Evolutionary conservation across 1,140 invertebrate genomes (phyloP), one percentile per base, ranked within the genome.

Genomic region (Thaumatotibia leucotreta): DNA sequence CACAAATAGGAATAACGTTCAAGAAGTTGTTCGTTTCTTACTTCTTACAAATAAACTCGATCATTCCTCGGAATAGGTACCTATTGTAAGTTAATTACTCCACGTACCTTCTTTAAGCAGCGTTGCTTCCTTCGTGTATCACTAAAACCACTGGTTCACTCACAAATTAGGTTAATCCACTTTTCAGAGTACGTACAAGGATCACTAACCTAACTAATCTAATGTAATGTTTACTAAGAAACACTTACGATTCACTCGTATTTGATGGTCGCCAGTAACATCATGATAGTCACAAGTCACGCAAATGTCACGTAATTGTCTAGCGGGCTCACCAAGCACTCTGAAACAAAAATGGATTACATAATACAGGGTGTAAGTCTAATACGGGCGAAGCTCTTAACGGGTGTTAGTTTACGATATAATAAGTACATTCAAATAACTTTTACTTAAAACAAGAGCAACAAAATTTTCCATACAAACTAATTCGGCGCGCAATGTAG

Each of bases 231-330:
- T 58, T 58, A 27, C 52, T 17, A 29, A 27, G 52, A 58, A 58
- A 31, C 52, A 58, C 52, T 58, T 17, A 10, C 52, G 24, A 29
- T 58, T 69, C 73, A 75, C 68, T 75, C 64, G 69, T 71, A 73
- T 75, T 75, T 64, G 71, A 71, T 69, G 73, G 62, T 63, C 64
- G 72, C 72, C 65, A 33, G 58, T 61, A 64, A 49, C 58, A 65
- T 69, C 64, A 61, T 64, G 22, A 63, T 67, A 54, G 63, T 66
- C 65, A 68, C 35, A 23, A 67, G 72, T 68, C 74, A 78, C 76
- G 76, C 74, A 74, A 78, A 78, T 78, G 72, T 71, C 69, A 76
- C 68, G 61, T 64, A 50, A 10, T 35, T 64, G 61, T 67, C 64
- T 63, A 65, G 22, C 39, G 58, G 66, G 33, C 54, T 20, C 22